phyloP scores from a whole-genome alignment of 1,140 invertebrate genomes.

The Diprion similis region DNA sequence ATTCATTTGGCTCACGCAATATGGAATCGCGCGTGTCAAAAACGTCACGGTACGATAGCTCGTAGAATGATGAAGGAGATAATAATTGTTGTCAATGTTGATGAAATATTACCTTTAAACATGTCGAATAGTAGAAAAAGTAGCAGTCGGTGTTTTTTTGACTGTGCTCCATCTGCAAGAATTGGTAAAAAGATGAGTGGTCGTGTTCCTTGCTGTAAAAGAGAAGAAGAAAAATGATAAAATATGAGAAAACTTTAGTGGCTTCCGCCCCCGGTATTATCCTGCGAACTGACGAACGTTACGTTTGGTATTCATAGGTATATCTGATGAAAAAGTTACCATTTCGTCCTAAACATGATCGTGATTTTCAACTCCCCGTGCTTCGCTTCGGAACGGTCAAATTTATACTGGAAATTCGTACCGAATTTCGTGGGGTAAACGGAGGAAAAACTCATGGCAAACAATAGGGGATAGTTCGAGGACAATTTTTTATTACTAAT shows the following conservation, averaged over 20 bases:
- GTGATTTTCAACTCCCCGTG: slow-evolving; percentile 17
- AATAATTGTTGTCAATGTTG: slow-evolving; percentile 13
- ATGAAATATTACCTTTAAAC: slow-evolving; percentile 71
- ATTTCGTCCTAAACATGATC: slow-evolving; percentile 57
- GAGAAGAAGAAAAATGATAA: slow-evolving; percentile 26
- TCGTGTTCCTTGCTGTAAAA: slow-evolving; percentile 58
- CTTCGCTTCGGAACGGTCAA: slow-evolving; percentile 20
- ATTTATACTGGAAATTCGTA: slow-evolving; percentile 29
- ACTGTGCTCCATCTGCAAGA: slow-evolving; percentile 57
- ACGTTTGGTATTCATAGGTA: slow-evolving; percentile 7
- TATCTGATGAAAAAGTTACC: slow-evolving; percentile 41
- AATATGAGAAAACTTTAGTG: slow-evolving; percentile 5
- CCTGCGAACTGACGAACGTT: slow-evolving; percentile 1
- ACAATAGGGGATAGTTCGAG: slow-evolving; percentile 22
- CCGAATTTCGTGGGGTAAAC: not conserved
- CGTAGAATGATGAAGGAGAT: not conserved
- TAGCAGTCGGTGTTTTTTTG: slow-evolving; percentile 80
- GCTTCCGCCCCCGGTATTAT: not conserved
- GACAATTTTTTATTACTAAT: slow-evolving; percentile 26
- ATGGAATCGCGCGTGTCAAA: slow-evolving; percentile 6
- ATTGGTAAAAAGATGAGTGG: slow-evolving; percentile 54
- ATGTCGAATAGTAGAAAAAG: slow-evolving; percentile 85
- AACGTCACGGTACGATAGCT: not conserved
- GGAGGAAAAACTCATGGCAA: slow-evolving; percentile 27
- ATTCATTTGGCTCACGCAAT: slow-evolving; percentile 21